Evolutionary conservation across 1,140 invertebrate species (phyloP).

Genomic region (Dermatophagoides farinae): DNA sequence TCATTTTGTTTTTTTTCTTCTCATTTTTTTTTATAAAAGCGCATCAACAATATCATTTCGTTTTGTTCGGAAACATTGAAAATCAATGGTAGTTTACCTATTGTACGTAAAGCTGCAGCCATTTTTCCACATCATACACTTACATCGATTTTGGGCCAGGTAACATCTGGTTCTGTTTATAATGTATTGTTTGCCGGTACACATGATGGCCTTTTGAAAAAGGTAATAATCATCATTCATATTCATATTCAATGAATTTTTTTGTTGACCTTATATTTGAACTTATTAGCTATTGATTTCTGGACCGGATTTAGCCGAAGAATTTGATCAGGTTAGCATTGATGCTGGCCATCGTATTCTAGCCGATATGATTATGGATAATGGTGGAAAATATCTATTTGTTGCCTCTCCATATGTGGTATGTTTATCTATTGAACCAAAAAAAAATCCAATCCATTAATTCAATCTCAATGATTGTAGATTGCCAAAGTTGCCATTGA

Average conservation of each 20-base stretch:
- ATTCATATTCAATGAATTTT: too few relatives aligned
- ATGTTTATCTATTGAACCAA: constrained; percentile 14
- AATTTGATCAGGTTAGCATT: constrained; percentile 53
- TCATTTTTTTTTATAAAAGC: constrained; percentile 26
- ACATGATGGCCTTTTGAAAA: constrained; percentile 41
- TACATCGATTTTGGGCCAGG: constrained; percentile 49
- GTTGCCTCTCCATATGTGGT: constrained; percentile 45
- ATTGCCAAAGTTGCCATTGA: constrained; percentile 74
- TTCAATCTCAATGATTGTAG: constrained; percentile 25
- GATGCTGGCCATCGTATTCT: constrained; percentile 49
- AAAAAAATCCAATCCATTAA: background rate
- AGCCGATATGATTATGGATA: constrained; percentile 58
- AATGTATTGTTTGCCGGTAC: constrained; percentile 81
- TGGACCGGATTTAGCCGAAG: constrained; percentile 35
- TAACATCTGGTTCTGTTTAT: constrained; percentile 51
- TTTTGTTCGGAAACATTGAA: constrained; percentile 80
- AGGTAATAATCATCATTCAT: too few relatives aligned
- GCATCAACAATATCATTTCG: constrained; percentile 59
- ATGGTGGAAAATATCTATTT: constrained; percentile 48
- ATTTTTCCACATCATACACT: constrained; percentile 52
- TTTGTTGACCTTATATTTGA: too few relatives aligned
- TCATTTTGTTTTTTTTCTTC: background rate
- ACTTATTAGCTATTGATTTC: constrained; percentile 36
- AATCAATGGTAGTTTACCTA: constrained; percentile 66
- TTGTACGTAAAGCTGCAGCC: constrained; percentile 45